Percentiles rank a stretch among this genome's conserved stretches.
Conservation (phyloP, 1,140 invertebrate species). For the Aphaenogaster floridana region DNA sequence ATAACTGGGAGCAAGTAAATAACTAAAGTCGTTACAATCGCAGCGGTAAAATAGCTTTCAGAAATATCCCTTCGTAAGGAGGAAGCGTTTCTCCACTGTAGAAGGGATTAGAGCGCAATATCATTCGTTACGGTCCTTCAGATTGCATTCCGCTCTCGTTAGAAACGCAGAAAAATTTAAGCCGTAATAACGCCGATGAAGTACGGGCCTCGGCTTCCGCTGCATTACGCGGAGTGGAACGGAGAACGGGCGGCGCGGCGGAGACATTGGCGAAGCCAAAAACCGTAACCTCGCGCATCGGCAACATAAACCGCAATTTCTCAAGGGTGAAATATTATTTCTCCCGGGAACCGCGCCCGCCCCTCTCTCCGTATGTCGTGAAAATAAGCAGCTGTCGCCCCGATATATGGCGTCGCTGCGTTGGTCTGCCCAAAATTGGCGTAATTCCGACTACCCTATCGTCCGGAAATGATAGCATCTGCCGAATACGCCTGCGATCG, state of each 20-base stretch:
- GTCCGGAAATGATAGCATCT: constrained; percentile 59
- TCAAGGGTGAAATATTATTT: constrained; percentile 60
- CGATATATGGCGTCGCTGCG: constrained; percentile 25
- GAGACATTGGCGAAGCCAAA: constrained; percentile 17
- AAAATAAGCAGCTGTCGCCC: constrained; percentile 56
- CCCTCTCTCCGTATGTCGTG: not conserved
- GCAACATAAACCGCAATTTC: constrained; percentile 46
- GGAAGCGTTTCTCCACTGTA: not conserved
- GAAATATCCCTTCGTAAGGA: not conserved
- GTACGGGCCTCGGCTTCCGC: constrained; percentile 5
- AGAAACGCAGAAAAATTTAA: constrained; percentile 34
- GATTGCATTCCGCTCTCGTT: constrained; percentile 28
- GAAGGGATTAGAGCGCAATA: constrained; percentile 31
- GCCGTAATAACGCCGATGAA: constrained; percentile 41
- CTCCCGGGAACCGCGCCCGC: not conserved
- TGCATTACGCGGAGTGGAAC: not conserved
- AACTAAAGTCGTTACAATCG: not conserved
- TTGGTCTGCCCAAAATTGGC: constrained; percentile 39
- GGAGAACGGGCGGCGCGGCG: too few species aligned
- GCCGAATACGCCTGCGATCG: constrained; percentile 23
- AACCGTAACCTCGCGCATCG: constrained; percentile 23
- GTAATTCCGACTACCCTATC: constrained; percentile 51
- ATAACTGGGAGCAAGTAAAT: constrained; percentile 2
- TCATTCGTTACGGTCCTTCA: constrained; percentile 17
- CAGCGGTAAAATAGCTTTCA: not conserved